Evolutionary conservation across 2,113 vertebrate species (phyloP).

Genomic region (Microcebus murinus): DNA sequence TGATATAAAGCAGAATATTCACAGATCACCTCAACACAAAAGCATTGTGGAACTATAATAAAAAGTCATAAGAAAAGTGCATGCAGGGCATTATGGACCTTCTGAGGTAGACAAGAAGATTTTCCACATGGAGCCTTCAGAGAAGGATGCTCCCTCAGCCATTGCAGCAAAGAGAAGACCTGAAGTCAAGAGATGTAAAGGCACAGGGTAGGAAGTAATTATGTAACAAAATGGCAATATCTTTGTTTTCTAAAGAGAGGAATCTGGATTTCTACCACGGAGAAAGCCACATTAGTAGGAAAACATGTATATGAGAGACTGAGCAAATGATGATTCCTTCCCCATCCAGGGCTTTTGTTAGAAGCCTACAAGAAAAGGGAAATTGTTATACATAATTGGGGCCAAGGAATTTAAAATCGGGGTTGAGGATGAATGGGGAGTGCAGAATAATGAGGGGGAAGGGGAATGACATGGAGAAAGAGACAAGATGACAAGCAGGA

Average conservation of each 20-base stretch:
- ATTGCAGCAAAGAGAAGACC: not conserved
- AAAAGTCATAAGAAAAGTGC: not conserved
- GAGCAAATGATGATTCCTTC: rapidly evolving
- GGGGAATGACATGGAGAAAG: not conserved
- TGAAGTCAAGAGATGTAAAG: not conserved
- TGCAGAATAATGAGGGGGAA: not conserved
- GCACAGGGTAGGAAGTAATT: not conserved
- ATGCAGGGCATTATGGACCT: not conserved
- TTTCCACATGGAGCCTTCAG: not conserved
- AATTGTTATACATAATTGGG: not conserved
- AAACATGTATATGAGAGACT: not conserved
- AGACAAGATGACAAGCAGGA: not conserved
- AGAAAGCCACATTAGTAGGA: not conserved
- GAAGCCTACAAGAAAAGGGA: not conserved
- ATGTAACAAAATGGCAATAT: not conserved
- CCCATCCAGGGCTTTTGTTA: not conserved
- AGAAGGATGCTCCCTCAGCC: not conserved
- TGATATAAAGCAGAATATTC: not conserved
- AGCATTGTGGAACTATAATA: not conserved
- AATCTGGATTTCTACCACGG: not conserved
- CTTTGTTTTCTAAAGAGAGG: not conserved
- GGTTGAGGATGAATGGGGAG: not conserved
- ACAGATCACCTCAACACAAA: not conserved
- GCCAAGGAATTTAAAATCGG: not conserved
- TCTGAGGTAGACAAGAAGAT: not conserved